Base-by-base conservation (phyloP, 1,140 invertebrate species). In the Mycetomoellerius zeteki region DNA sequence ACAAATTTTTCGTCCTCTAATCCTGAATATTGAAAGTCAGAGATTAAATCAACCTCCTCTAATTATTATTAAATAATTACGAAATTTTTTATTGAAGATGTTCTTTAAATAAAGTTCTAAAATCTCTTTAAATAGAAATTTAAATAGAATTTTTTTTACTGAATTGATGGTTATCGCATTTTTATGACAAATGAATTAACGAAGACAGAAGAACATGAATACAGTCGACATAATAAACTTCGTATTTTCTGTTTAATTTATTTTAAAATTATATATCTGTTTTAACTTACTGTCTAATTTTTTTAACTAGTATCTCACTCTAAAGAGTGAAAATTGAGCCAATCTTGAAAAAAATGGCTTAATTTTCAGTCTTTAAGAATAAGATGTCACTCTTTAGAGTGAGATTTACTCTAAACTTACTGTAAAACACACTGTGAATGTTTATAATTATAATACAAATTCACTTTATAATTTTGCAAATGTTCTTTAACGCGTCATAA, bases 31-130 rank as follows among this genome's bases (percentile, higher is more conserved):
- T 7, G 58, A 65, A 27, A 47, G 8, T 30, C 7, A 6, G 24
- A 77, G 10, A 27, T 64, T 54, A 47, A 19, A 5, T 75, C 30
- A 56, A 1, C 30, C 16, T 24, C 7, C 4, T 37, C 21, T 60
- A 76, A 76, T 76, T 60, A 60, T 24, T 33, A 30, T 0, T 33
- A 73, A 73, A 60, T 73, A 75, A 75, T 58, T 27, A 14, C 5
- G 1, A 58, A 16, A 43, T 2, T 5, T 33, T 62, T 58, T 58
- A 43, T 75, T 37, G 0, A 24, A 58, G 0, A 43, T 43, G 37
- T 43, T 10, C 10, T 12, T 43, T 43, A 12, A 43, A 43, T 43
- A 43, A 10, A 43, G 2, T 43, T 43, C 8, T 43, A 10, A 43
- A 43, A 10, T 43, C 37, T 43, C 37, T 43, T 43, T 43, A 43